phyloP scores from a whole-genome alignment of 2,888 invertebrate genomes.

The Drosophila rubida region DNA sequence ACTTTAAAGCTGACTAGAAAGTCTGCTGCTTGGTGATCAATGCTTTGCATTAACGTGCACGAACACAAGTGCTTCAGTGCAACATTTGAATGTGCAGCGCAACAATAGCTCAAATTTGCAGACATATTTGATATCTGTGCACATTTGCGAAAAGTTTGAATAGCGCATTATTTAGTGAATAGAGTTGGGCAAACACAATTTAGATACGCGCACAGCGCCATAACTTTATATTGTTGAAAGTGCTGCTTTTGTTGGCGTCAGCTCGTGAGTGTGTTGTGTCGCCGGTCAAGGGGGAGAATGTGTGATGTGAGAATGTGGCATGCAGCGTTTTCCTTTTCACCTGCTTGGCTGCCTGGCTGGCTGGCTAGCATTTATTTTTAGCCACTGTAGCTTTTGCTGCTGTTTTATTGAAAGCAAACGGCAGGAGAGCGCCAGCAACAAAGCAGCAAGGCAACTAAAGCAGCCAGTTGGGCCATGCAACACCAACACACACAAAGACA shows the following conservation, averaged over 20 bases:
- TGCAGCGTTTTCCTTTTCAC: constrained; percentile 5
- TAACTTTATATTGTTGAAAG: background rate
- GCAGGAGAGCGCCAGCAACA: constrained; percentile 22
- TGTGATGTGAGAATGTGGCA: constrained; percentile 1
- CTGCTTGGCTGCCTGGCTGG: constrained; percentile 7
- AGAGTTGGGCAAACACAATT: background rate
- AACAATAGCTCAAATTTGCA: too few relatives aligned
- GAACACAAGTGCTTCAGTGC: too few relatives aligned
- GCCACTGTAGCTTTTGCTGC: constrained; percentile 28
- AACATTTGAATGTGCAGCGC: too few relatives aligned
- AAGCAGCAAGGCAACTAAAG: constrained; percentile 21
- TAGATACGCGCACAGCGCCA: background rate
- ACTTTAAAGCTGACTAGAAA: too few relatives aligned
- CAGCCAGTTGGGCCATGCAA: constrained; percentile 11
- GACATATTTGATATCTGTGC: too few relatives aligned
- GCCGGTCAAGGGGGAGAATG: background rate
- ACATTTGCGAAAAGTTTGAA: background rate
- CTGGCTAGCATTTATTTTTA: constrained; percentile 48
- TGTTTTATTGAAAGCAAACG: constrained; percentile 32
- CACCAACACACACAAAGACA: constrained; percentile 24
- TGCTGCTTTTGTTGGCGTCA: background rate
- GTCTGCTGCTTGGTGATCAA: too few relatives aligned
- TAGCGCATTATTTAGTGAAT: background rate
- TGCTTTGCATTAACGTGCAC: too few relatives aligned
- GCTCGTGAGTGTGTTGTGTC: background rate